Evolutionary conservation across 2,113 vertebrate species (phyloP).

Genomic region (Capreolus pygargus): DNA sequence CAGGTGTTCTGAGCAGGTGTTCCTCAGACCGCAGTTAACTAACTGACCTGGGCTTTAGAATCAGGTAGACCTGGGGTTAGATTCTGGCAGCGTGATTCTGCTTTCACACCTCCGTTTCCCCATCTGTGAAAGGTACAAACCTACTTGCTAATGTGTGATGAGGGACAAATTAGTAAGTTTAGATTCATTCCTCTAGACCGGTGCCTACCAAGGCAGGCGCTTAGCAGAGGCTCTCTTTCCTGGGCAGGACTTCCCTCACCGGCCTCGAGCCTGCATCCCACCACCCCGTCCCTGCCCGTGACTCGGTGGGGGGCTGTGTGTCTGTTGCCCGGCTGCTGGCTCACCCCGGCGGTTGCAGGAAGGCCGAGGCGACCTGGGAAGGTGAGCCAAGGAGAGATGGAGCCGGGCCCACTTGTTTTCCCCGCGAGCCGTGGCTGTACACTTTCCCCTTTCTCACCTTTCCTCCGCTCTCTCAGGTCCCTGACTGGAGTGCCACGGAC

Average conservation of each 20-base stretch:
- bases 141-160: not conserved
- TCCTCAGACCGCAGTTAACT: not conserved
- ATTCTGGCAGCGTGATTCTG: not conserved
- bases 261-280: not conserved
- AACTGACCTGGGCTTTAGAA: not conserved
- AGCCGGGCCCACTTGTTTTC: not conserved
- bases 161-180: not conserved
- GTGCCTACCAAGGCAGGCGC: not conserved
- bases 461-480: not conserved
- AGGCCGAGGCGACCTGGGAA: not conserved
- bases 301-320: not conserved
- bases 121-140: not conserved
- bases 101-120: not conserved
- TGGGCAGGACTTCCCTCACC: not conserved
- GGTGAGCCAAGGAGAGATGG: not conserved
- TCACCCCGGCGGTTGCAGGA: not conserved
- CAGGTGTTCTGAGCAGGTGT: not conserved
- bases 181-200: not conserved
- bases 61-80: not conserved
- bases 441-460: not conserved
- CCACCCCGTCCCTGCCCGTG: not conserved
- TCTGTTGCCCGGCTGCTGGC: not conserved
- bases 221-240: not conserved
- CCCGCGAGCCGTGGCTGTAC: not conserved
- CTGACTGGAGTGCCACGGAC: not conserved